phyloP scores from a whole-genome alignment of 1,140 invertebrate genomes.

The Micrasema longulum region DNA sequence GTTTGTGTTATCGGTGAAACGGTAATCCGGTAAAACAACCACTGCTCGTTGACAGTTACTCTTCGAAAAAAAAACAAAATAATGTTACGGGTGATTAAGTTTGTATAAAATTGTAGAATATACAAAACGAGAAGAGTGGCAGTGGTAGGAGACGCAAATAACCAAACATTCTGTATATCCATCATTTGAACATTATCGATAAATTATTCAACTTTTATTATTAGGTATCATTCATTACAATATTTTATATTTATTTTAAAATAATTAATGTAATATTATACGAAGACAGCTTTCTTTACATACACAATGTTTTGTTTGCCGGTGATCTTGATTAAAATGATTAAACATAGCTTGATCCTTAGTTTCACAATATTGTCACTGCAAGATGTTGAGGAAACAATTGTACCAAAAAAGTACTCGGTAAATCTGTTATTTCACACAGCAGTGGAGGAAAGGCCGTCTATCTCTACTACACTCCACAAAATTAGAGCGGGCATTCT shows the following conservation, averaged over 20 bases:
- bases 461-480: too few relatives aligned
- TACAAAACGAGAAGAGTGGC: slow-evolving; percentile 10
- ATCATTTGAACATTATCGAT: slow-evolving; percentile 53
- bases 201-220: slow-evolving; percentile 54
- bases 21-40: too few relatives aligned
- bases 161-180: slow-evolving; percentile 51
- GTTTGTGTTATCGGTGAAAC: too few relatives aligned
- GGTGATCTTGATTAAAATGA: slow-evolving; percentile 45
- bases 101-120: slow-evolving; percentile 2
- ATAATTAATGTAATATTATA: slow-evolving; percentile 52
- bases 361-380: slow-evolving; percentile 49
- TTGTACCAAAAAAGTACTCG: neutral
- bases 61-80: too few relatives aligned
- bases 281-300: slow-evolving; percentile 49
- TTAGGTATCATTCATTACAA: slow-evolving; percentile 55
- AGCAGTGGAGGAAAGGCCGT: too few relatives aligned
- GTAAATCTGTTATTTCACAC: too few relatives aligned
- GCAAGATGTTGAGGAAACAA: slow-evolving; percentile 39
- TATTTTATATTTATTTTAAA: slow-evolving; percentile 53
- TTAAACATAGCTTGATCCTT: slow-evolving; percentile 48
- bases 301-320: slow-evolving; percentile 40
- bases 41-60: too few relatives aligned
- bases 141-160: slow-evolving; percentile 37
- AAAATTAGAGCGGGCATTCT: too few relatives aligned
- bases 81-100: too few relatives aligned